These are phyloP conservation scores for Calameuta filiformis DNA, from an alignment of 2,888 invertebrate species.

Conservation along the genomic window DNA sequence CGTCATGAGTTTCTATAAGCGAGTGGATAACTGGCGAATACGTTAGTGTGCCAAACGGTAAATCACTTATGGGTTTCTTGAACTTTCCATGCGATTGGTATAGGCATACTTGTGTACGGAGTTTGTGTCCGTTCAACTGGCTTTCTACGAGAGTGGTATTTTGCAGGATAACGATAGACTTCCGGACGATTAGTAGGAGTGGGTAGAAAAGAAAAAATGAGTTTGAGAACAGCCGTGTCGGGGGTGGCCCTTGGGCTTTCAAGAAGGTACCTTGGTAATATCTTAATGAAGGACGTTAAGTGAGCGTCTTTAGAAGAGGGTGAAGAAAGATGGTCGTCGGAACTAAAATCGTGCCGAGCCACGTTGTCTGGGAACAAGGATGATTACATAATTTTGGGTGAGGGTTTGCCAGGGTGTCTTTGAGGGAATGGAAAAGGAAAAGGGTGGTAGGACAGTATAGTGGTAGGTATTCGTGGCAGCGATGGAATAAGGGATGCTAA, in stretches of 20 bases:
- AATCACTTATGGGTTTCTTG: not conserved
- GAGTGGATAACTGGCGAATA: not conserved
- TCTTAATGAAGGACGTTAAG: constrained; percentile 7
- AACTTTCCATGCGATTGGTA: not conserved
- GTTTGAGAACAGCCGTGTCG: not conserved
- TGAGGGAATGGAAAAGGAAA: not conserved
- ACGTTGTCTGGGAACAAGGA: constrained; percentile 25
- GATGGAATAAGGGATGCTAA: not conserved
- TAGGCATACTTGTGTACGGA: not conserved
- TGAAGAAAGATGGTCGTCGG: constrained; percentile 22
- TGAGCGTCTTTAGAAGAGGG: constrained; percentile 1
- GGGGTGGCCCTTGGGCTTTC: not conserved
- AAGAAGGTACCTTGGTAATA: not conserved
- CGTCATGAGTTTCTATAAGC: not conserved
- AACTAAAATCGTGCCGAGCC: constrained; percentile 15
- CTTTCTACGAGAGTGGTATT: not conserved
- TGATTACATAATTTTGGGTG: constrained; percentile 33
- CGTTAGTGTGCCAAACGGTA: not conserved
- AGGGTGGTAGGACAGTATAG: not conserved
- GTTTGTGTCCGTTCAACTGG: not conserved
- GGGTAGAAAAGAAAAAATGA: not conserved
- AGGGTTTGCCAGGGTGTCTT: not conserved
- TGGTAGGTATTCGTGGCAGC: not conserved
- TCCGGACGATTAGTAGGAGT: not conserved
- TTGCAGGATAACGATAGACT: not conserved